Evolutionary conservation across 2,797 vertebrate genomes (phyloP), one percentile per base, ranked within the genome.

Genomic region (Pteronotus mesoamericanus): DNA sequence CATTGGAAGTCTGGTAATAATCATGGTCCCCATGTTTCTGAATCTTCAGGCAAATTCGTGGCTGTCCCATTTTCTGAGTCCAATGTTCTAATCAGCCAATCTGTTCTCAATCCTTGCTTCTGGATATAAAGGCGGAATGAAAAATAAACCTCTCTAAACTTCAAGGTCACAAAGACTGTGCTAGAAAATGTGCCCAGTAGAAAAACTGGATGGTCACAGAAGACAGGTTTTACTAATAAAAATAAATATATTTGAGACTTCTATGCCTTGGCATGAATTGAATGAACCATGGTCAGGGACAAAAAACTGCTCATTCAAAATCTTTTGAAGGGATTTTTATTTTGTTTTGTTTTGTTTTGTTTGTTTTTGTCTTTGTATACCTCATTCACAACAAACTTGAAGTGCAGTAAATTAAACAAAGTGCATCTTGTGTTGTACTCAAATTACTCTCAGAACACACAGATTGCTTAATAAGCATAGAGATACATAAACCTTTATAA

Each of bases 21-120:
- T 93, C 64, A 59, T 3, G 26, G 64, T 82, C 90, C 66, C 42
- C 86, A 51, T 69, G 44, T 92, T 94, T 96, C 87, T 79, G 84
- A 94, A 53, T 92, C 87, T 92, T 85, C 93, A 92, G 94, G 72
- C 94, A 92, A 95, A 95, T 90, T 90, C 90, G 93, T 48, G 32
- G 87, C 91, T 66, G 26, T 94, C 39, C 48, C 55, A 86, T 92
- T 89, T 94, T 95, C 94, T 71, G 87, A 95, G 80, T 95, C 61
- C 57, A 77, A 94, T 87, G 80, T 64, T 87, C 80, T 92, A 78
- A 94, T 93, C 71, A 86, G 91, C 69, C 51, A 85, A 88, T 82
- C 37, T 48, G 39, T 77, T 89, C 75, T 82, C 96, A 94, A 93
- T 85, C 8, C 66, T 93, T 93, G 94, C 84, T 96, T 92, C 72